Conservation (phyloP, 2,888 invertebrate species). For the Escarpia spicata region DNA sequence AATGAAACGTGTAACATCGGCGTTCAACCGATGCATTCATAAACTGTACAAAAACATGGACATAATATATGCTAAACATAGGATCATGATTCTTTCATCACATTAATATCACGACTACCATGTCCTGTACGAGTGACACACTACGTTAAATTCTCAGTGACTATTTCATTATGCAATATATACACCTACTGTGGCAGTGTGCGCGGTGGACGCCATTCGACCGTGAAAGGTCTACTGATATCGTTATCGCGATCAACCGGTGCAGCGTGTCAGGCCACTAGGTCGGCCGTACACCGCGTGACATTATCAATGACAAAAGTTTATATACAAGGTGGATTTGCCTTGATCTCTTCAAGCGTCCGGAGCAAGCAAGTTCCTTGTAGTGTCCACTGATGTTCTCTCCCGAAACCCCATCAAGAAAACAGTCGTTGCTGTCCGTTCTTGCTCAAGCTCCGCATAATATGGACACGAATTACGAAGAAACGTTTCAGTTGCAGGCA, state of each 20-base stretch:
- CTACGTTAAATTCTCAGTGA: background rate
- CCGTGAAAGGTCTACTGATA: background rate
- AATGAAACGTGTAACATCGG: background rate
- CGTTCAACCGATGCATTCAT: background rate
- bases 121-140: background rate
- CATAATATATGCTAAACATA: background rate
- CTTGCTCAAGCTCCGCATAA: constrained; percentile 1
- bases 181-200: background rate
- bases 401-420: background rate
- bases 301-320: background rate
- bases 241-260: background rate
- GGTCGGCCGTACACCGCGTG: background rate
- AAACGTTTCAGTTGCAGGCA: background rate
- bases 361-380: background rate
- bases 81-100: background rate
- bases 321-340: background rate
- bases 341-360: background rate
- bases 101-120: background rate
- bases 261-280: background rate
- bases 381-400: background rate
- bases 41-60: constrained; percentile 8
- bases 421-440: background rate
- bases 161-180: background rate
- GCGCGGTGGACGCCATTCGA: background rate
- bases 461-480: background rate